A percentile compares a stretch with the other conserved stretches of the same genome.
These are phyloP conservation scores for Pectinophora gossypiella DNA, from an alignment of 1,140 invertebrate species.

Conservation along the genomic window DNA sequence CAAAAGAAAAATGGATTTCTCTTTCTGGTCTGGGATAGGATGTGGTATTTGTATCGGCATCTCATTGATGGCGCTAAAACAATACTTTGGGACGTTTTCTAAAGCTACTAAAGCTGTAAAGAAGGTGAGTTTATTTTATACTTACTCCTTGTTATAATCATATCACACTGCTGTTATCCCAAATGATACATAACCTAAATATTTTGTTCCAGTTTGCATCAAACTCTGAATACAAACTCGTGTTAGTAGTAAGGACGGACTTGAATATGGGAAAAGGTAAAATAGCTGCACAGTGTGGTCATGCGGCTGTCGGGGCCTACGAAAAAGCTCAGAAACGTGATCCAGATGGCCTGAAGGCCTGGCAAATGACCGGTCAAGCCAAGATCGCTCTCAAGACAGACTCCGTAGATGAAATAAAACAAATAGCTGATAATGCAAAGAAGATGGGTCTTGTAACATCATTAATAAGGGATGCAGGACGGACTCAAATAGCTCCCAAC, in stretches of 20 bases:
- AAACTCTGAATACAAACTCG: constrained; percentile 83
- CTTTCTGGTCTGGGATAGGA: constrained; percentile 53
- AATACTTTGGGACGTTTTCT: constrained; percentile 25
- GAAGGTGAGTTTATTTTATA: constrained; percentile 26
- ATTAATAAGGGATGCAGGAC: constrained; percentile 90
- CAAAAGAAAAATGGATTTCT: too few relatives aligned
- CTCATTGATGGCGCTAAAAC: too few relatives aligned
- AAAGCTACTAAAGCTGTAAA: constrained; percentile 31
- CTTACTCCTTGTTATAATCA: neutral
- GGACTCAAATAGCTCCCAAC: constrained; percentile 91
- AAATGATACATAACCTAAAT: neutral
- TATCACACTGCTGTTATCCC: neutral
- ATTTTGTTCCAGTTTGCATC: constrained; percentile 44
- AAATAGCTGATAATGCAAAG: constrained; percentile 81
- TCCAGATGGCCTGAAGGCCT: constrained; percentile 80
- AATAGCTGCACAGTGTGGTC: constrained; percentile 93
- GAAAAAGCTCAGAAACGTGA: constrained; percentile 79
- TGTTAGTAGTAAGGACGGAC: constrained; percentile 91
- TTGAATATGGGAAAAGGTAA: constrained; percentile 97
- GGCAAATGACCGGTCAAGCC: constrained; percentile 87
- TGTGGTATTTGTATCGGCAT: constrained; percentile 59
- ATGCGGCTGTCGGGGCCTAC: constrained; percentile 90
- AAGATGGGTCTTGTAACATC: constrained; percentile 81
- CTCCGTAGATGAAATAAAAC: constrained; percentile 79
- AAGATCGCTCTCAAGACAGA: constrained; percentile 90